These are phyloP conservation scores for Nineta flava DNA, from an alignment of 2,888 invertebrate genomes.

Conservation along the genomic window DNA sequence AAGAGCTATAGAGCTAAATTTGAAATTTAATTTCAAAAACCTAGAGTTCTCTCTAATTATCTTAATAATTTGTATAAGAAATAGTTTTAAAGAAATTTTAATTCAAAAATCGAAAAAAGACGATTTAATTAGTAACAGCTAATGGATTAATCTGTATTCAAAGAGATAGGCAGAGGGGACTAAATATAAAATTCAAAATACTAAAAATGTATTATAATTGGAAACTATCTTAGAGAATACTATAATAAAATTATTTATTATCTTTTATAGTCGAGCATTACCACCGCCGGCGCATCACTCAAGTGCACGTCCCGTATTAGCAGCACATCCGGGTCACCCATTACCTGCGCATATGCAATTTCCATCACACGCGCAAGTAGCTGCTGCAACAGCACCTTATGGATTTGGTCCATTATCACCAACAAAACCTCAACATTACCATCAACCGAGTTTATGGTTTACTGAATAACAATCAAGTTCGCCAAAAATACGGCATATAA, in stretches of 20 bases:
- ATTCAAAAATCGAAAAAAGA: too few relatives aligned
- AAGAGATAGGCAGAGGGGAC: too few relatives aligned
- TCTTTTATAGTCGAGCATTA: constrained; percentile 37
- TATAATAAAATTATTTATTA: too few relatives aligned
- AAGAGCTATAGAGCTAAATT: too few relatives aligned
- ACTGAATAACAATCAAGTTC: constrained; percentile 38
- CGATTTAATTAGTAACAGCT: too few relatives aligned
- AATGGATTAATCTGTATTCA: too few relatives aligned
- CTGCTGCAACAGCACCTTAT: constrained; percentile 36
- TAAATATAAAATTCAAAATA: too few relatives aligned
- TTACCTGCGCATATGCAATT: constrained; percentile 71
- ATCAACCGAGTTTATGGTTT: constrained; percentile 54
- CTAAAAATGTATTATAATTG: too few relatives aligned
- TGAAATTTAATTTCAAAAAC: too few relatives aligned
- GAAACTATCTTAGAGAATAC: not conserved
- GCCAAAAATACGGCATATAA: constrained; percentile 2
- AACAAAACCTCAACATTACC: constrained; percentile 50
- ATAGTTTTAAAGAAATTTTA: too few relatives aligned
- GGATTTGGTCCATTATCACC: constrained; percentile 56
- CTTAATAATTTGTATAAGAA: too few relatives aligned
- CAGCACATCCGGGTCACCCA: constrained; percentile 55
- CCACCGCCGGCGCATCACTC: constrained; percentile 70
- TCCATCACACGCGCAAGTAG: constrained; percentile 45
- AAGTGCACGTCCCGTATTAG: constrained; percentile 48
- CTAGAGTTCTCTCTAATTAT: too few relatives aligned